A percentile compares a stretch with the other conserved stretches of the same genome.
phyloP scores from a whole-genome alignment of 2,888 invertebrate genomes.

The Mylabris sibirica region DNA sequence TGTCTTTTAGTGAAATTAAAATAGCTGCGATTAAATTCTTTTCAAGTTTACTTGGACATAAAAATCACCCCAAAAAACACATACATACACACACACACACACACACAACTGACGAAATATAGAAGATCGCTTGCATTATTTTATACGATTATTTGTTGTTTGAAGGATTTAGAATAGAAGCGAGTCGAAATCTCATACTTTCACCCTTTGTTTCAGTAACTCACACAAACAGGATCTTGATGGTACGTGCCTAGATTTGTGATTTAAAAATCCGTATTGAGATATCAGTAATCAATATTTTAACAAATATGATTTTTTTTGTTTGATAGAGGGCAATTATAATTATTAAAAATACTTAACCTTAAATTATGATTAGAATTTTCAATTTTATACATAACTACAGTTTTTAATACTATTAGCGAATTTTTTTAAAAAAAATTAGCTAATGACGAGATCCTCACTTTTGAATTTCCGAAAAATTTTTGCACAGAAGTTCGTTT shows the following conservation, averaged over 20 bases:
- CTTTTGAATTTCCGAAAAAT: no score
- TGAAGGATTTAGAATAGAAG: neutral
- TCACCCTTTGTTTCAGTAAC: neutral
- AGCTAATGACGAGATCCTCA: no score
- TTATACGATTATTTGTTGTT: neutral
- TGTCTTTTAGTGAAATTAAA: neutral
- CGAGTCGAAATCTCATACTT: neutral
- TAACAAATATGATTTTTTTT: neutral
- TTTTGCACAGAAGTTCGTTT: no score
- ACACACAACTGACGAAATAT: neutral
- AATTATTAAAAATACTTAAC: no score
- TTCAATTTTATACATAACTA: neutral
- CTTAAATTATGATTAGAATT: neutral
- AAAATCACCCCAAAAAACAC: no score
- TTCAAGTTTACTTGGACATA: neutral
- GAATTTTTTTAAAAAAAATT: no score
- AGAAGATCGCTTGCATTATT: neutral
- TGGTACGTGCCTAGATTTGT: neutral
- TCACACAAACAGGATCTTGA: neutral
- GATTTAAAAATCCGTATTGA: neutral
- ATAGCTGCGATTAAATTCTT: neutral
- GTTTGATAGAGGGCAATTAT: neutral
- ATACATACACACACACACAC: no score
- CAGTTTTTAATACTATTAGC: neutral
- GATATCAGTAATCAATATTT: conserved; percentile 1